Conservation (phyloP, 2,113 vertebrate species). For the Scophthalmus maximus region DNA sequence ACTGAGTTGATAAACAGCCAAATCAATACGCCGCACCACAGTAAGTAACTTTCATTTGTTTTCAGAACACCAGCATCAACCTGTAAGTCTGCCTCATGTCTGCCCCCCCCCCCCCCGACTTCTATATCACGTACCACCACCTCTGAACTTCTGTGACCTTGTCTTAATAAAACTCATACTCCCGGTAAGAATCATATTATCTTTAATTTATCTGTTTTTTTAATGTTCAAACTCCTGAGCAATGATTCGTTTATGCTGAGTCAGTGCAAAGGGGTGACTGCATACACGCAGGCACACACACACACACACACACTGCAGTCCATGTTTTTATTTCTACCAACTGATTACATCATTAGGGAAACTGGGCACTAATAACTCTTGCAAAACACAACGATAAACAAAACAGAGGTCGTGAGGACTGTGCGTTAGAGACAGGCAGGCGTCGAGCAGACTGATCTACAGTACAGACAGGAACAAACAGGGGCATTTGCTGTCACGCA, state of each 20-base stretch:
- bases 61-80: no score
- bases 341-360: constrained; percentile 43
- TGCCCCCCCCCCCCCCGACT: background rate
- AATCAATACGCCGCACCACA: background rate
- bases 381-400: constrained; percentile 5
- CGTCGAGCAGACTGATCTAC: no score
- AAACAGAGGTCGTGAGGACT: no score
- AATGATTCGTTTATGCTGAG: constrained; percentile 1
- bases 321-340: constrained; percentile 24
- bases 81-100: no score
- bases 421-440: no score
- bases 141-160: no score
- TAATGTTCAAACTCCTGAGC: background rate
- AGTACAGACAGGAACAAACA: background rate
- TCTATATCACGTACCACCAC: background rate
- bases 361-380: constrained; percentile 4
- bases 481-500: constrained; percentile 36
- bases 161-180: background rate
- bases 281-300: constrained; percentile 19
- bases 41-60: background rate
- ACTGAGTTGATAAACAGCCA: background rate
- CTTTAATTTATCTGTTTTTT: no score
- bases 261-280: constrained; percentile 8
- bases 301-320: background rate
- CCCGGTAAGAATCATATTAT: no score